A percentile compares a stretch with the other conserved stretches of the same genome.
These are phyloP conservation scores for Drosophila burlai DNA, from an alignment of 1,140 invertebrate genomes.

Conservation along the genomic window DNA sequence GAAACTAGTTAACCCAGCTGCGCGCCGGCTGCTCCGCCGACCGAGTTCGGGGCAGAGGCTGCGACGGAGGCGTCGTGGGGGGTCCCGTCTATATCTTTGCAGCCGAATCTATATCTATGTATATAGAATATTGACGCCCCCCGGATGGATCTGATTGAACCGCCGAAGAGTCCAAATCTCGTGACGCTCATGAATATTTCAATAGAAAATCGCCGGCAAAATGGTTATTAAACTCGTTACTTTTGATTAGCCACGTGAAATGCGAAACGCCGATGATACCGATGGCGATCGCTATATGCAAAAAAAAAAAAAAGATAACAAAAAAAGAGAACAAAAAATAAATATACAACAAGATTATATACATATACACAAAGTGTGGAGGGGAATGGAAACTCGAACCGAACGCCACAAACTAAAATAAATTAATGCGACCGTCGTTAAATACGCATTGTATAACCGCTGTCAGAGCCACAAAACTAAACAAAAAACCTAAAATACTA, in stretches of 20 bases:
- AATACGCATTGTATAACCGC: slow-evolving; percentile 51
- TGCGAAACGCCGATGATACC: slow-evolving; percentile 17
- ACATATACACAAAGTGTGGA: slow-evolving; percentile 2
- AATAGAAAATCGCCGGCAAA: slow-evolving; percentile 23
- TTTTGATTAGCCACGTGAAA: slow-evolving; percentile 47
- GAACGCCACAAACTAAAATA: slow-evolving; percentile 39
- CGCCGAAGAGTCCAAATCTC: slow-evolving; percentile 24
- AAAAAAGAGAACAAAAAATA: slow-evolving; percentile 1
- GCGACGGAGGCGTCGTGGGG: slow-evolving; percentile 2
- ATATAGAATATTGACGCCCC: neutral
- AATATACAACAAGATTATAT: slow-evolving; percentile 10
- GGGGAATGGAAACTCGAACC: slow-evolving; percentile 34
- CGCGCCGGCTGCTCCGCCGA: slow-evolving; percentile 6
- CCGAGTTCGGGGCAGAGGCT: neutral
- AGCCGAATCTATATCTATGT: neutral
- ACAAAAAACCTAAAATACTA: slow-evolving; percentile 25
- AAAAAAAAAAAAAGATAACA: neutral
- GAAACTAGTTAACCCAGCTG: slow-evolving; percentile 55
- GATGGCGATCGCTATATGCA: neutral
- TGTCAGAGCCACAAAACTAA: slow-evolving; percentile 18
- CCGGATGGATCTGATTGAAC: slow-evolving; percentile 4
- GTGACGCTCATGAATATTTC: slow-evolving; percentile 48
- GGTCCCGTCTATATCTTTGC: neutral
- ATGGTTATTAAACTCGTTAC: slow-evolving; percentile 19
- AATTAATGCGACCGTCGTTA: slow-evolving; percentile 46